Evolutionary conservation across 1,140 invertebrate genomes (phyloP), one percentile per base, ranked within the genome.

Genomic region (Papilio glaucus): DNA sequence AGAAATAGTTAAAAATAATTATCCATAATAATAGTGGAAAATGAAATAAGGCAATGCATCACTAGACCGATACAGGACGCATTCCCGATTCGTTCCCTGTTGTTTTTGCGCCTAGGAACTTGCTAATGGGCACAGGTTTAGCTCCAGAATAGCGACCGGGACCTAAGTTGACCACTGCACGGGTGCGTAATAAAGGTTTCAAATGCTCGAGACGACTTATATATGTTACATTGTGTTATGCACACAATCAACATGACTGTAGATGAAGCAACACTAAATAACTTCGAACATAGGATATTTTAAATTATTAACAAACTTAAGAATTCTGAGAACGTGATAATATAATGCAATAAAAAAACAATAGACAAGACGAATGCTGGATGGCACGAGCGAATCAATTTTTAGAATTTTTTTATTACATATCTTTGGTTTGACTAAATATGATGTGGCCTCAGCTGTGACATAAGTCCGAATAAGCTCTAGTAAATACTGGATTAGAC

Each of bases 81-180:
- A 92, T 92, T 92, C 88, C 88, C 85, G 90, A 92, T 92, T 92
- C 88, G 90, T 92, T 92, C 89, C 88, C 88, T 86, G 87, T 88
- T 88, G 90, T 92, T 92, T 91, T 92, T 92, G 90, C 86, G 82
- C 82, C 85, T 84, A 87, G 87, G 80, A 77, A 87, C 84, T 85
- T 82, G 79, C 86, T 92, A 92, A 92, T 91, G 85, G 88, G 83
- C 88, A 92, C 90, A 81, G 85, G 90, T 92, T 92, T 90, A 80
- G 81, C 83, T 79, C 63, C 77, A 72, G 79, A 84, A 83, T 72
- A 76, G 82, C 79, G 70, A 79, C 71, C 72, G 71, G 76, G 78
- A 74, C 77, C 72, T 45, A 76, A 73, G 42, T 72, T 79, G 75
- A 77, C 77, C 75, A 74, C 74, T 77, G 29, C 62, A 73, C 73